Base-by-base conservation (phyloP, 2,888 invertebrate genomes). In the Meandrusa payeni region DNA sequence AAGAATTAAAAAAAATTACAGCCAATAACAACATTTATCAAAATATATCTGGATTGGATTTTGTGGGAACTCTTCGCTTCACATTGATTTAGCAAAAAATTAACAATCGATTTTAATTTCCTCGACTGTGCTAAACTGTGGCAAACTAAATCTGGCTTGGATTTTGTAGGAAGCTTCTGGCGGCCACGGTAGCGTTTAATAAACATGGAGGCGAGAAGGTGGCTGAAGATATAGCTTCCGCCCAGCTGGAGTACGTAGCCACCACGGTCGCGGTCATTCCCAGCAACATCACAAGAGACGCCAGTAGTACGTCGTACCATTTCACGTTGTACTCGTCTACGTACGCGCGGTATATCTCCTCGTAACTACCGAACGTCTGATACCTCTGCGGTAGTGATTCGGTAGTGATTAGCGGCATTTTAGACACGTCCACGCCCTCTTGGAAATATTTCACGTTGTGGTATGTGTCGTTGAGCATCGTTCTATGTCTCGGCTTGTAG, bases 131-230 rank as follows among this genome's bases (percentile, higher is more conserved):
- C n/a, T n/a, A n/a, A n/a, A n/a, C n/a, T n/a, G n/a, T n/a, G n/a
- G n/a, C 5, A 11, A 12, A 12, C 23, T 10, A 41, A 20, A 44
- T 24, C 10, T 28, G 10, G 20, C 15, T 36, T 17, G 24, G 34
- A 20, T 31, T 59, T 42, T 55, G 37, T 4, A 85, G 47, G 36
- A 85, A 82, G 40, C 68, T 76, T 12, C 77, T 63, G 0, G 88
- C 86, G 0, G 88, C 88, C 2, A 69, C 69, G 0, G 90, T 89
- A 0, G 91, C 82, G 60, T 94, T 94, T 20, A 91, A 70, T 51
- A 95, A 86, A 74, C 95, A 95, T 1, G 95, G 93, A 13, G 93
- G 92, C 26, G 92, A 90, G 54, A 93, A 94, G 23, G 88, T 88
- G 0, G 92, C 91, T 29, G 91, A 92, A 28, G 81, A 77, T 6